These are phyloP conservation scores for Aphaenogaster floridana DNA, from an alignment of 1,140 invertebrate genomes.

Conservation along the genomic window DNA sequence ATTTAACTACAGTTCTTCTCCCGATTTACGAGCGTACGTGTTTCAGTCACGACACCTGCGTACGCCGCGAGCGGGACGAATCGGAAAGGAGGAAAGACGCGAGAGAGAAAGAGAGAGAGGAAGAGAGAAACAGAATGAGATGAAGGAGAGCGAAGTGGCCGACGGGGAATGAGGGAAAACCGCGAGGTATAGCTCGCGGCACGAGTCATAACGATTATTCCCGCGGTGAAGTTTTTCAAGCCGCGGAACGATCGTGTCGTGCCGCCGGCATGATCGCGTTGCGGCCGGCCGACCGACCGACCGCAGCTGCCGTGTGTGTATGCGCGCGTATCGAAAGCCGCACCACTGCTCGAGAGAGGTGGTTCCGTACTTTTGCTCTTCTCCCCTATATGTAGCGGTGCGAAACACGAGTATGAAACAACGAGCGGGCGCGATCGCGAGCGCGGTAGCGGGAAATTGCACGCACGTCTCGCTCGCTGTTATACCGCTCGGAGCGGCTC, in stretches of 20 bases:
- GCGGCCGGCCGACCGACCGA: constrained; percentile 2
- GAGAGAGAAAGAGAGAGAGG: background rate
- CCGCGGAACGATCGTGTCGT: constrained; percentile 49
- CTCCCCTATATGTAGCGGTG: background rate
- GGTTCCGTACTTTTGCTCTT: constrained; percentile 1
- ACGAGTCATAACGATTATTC: constrained; percentile 55
- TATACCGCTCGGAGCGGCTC: constrained; percentile 37
- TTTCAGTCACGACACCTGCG: constrained; percentile 55
- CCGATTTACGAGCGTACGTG: constrained; percentile 56
- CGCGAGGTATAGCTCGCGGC: constrained; percentile 42
- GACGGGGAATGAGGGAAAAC: constrained; percentile 11
- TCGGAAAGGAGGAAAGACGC: background rate
- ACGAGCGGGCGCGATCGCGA: constrained; percentile 16
- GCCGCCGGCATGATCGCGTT: constrained; percentile 28
- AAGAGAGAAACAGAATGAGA: background rate
- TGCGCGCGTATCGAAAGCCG: constrained; percentile 21
- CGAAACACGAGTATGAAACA: constrained; percentile 49
- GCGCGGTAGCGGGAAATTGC: constrained; percentile 55
- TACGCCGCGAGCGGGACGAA: constrained; percentile 16
- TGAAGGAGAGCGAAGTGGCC: background rate
- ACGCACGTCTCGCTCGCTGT: constrained; percentile 16
- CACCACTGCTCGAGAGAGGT: background rate
- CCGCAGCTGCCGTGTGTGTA: constrained; percentile 13
- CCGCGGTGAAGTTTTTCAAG: constrained; percentile 35
- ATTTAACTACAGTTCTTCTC: constrained; percentile 57